Base-by-base conservation (phyloP, 2,888 invertebrate species). In the Cheilosia variabilis region DNA sequence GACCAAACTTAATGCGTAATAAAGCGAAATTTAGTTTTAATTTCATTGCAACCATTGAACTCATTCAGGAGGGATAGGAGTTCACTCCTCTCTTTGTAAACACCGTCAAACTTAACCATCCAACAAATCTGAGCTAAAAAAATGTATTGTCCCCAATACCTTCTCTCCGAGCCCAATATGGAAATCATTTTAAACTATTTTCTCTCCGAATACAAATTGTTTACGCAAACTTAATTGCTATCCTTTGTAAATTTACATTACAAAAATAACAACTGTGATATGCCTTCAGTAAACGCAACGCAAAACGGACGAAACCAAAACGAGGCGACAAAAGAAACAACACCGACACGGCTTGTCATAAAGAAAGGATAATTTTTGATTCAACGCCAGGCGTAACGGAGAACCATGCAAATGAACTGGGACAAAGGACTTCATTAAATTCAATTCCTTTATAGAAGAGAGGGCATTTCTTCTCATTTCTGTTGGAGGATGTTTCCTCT, bases 381-480 rank as follows among this genome's bases (percentile, higher is more conserved):
- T 47, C 41, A n/a, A 19, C 41, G 19, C 60, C 50, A 78, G 24
- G 0, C 62, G 55, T 55, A 63, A 52, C 53, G 27, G 9, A 78
- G 63, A 24, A 52, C 50, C 41, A 78, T 72, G 71, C 58, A 78
- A 78, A 80, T 66, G 66, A 80, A 66, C 58, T 34, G 41, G 66
- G 43, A 66, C 73, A 80, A 73, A 80, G 66, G 58, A 60, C 66
- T 80, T 80, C 73, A 73, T 73, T 80, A 66, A 58, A 80, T 55
- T 72, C 57, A 80, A 73, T 65, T 73, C 45, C 37, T 41, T 27
- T 47, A 66, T 34, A 57, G 19, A 58, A 66, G 17, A 41, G 37
- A 52, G 41, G 52, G 37, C 47, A 31, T 62, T 47, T 65, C 31
- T 69, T 57, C 58, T 69, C 69, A 52, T 60, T 60, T 52, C 27